Conservation (phyloP, 2,888 invertebrate species). For the Clostera curtula region DNA sequence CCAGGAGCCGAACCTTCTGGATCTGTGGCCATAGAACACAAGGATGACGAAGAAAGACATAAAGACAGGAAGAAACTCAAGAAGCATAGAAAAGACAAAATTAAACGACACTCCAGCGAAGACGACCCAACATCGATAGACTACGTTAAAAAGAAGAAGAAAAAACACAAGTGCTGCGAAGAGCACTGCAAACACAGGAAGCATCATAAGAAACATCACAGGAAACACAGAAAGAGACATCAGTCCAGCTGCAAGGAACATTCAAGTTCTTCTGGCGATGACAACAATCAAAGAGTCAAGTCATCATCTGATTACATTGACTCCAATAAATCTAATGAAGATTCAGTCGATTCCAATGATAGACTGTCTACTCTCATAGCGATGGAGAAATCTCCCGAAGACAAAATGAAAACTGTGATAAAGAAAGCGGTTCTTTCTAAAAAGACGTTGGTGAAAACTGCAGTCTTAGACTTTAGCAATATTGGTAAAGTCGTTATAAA, state of each 20-base stretch:
- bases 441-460: slow-evolving; percentile 55
- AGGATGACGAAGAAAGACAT: slow-evolving; percentile 67
- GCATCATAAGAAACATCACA: slow-evolving; percentile 86
- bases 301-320: slow-evolving; percentile 57
- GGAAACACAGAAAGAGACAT: slow-evolving; percentile 86
- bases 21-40: too few relatives aligned
- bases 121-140: slow-evolving; percentile 52
- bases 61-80: slow-evolving; percentile 80
- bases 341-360: slow-evolving; percentile 56
- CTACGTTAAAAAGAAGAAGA: slow-evolving; percentile 79
- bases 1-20: too few relatives aligned
- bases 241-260: slow-evolving; percentile 69
- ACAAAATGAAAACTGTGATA: slow-evolving; percentile 60
- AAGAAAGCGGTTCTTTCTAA: slow-evolving; percentile 57
- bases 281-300: slow-evolving; percentile 55
- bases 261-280: slow-evolving; percentile 69
- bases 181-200: slow-evolving; percentile 81
- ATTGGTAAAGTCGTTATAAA: slow-evolving; percentile 42
- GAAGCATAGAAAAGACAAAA: slow-evolving; percentile 80
- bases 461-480: slow-evolving; percentile 56
- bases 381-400: slow-evolving; percentile 54
- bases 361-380: slow-evolving; percentile 51
- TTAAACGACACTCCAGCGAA: slow-evolving; percentile 62
- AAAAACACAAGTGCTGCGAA: slow-evolving; percentile 80
- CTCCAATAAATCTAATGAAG: slow-evolving; percentile 65